Percentiles rank a stretch among this genome's conserved stretches.
phyloP scores from a whole-genome alignment of 2,797 vertebrate species.

The Sebastes nivosus region DNA sequence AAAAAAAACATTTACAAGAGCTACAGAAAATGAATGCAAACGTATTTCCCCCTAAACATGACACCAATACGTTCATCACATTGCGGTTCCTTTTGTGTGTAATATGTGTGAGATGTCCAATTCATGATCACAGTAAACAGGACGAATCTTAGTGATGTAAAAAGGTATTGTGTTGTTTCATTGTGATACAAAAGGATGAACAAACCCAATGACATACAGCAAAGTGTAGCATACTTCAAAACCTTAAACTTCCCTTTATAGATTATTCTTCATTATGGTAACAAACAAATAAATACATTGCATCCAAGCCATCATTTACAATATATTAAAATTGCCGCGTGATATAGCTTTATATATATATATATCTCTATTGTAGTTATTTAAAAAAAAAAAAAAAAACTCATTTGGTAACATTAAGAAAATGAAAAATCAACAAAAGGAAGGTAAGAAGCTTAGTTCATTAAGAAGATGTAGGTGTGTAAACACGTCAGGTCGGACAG shows the following conservation, averaged over 20 bases:
- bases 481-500: conserved; percentile 80
- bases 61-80: conserved; percentile 25
- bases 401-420: conserved; percentile 82
- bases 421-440: conserved; percentile 68
- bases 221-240: conserved; percentile 71
- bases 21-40: conserved; percentile 49
- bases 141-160: conserved; percentile 55
- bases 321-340: conserved; percentile 87
- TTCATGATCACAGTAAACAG: conserved; percentile 74
- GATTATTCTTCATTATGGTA: conserved; percentile 81
- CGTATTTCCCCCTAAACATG: conserved; percentile 32
- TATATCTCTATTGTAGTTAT: conserved; percentile 78
- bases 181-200: conserved; percentile 67
- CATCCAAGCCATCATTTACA: conserved; percentile 87
- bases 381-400: conserved; percentile 56
- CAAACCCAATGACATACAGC: conserved; percentile 63
- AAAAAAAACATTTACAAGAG: conserved; percentile 48
- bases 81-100: conserved; percentile 40
- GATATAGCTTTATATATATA: conserved; percentile 77
- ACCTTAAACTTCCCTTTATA: conserved; percentile 79
- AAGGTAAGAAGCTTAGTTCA: conserved; percentile 81
- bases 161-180: conserved; percentile 71
- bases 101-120: conserved; percentile 46
- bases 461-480: conserved; percentile 79
- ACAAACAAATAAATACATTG: conserved; percentile 88